Base-by-base conservation (phyloP, 2,113 vertebrate genomes). In the Percina caprodes region DNA sequence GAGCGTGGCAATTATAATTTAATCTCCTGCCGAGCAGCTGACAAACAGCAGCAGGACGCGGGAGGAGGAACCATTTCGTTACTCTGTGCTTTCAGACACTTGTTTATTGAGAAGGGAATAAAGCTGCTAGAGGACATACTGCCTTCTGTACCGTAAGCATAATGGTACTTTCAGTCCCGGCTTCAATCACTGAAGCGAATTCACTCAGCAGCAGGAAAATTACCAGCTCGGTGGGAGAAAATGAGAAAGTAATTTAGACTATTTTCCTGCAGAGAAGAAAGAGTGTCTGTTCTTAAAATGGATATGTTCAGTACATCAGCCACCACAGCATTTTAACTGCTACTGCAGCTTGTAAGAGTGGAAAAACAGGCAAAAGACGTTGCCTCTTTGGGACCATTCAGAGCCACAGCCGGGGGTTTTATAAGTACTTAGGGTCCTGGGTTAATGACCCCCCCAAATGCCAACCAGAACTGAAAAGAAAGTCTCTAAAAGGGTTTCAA, bases 71-170 rank as follows among this genome's bases (percentile, higher is more conserved):
- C 51, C 23, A 18, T 18, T 48, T 83, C 52, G 52, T 69, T 48
- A 42, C 54, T 62, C 54, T 23, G 33, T 26, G 18, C 63, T 6
- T 49, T 16, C 67, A 66, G 74, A 45, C 14, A 21, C 79, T 63
- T 39, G 77, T 58, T 86, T 82, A 90, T 82, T 77, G 66, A 84
- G 71, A 58, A 15, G 80, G 70, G 74, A 88, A 77, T 81, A 67
- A 60, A 61, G 74, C 86, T 61, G 72, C 83, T 69, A 48, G 30
- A 78, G 67, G 80, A 87, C 49, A 14, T 2, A 18, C 9, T 39
- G 35, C 9, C 9, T 3, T 1, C 49, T 49, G n/a, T 0, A 65
- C 42, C 8, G 23, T 7, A 54, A 59, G 16, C 7, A 56, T n/a
- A 21, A 1, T 6, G 35, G 8, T 12, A 15, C 26, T n/a, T 16